Evolutionary conservation across 1,140 invertebrate species (phyloP).

Genomic region (Matsumurasca onukii): DNA sequence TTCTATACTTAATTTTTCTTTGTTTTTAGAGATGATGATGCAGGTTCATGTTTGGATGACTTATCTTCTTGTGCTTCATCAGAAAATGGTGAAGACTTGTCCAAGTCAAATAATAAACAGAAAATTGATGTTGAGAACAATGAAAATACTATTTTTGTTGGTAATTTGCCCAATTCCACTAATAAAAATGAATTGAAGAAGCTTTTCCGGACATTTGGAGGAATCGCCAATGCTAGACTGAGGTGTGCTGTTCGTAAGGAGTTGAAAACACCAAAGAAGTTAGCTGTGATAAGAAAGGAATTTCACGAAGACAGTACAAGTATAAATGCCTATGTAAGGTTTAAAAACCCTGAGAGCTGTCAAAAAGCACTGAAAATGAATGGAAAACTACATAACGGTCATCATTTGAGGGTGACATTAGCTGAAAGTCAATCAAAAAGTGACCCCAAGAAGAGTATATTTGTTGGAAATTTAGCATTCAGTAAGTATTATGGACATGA

Average conservation of each 20-base stretch:
- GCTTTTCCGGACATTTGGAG: constrained; percentile 1
- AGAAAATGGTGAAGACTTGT: too few relatives aligned
- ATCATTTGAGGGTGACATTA: constrained; percentile 5
- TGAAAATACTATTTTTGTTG: constrained; percentile 21
- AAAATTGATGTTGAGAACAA: too few relatives aligned
- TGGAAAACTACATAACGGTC: background rate
- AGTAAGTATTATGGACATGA: too few relatives aligned
- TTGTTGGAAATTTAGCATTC: background rate
- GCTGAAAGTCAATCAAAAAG: background rate
- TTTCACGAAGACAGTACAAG: constrained; percentile 13
- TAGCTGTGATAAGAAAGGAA: constrained; percentile 8
- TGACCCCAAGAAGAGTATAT: background rate
- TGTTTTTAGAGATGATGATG: too few relatives aligned
- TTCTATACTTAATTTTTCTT: too few relatives aligned
- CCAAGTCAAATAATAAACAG: too few relatives aligned
- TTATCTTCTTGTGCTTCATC: too few relatives aligned
- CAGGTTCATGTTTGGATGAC: too few relatives aligned
- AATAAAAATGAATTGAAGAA: constrained; percentile 5
- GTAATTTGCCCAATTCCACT: background rate
- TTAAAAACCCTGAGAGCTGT: constrained; percentile 9
- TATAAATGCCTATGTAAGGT: background rate
- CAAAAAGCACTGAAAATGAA: background rate
- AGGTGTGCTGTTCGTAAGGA: constrained; percentile 10
- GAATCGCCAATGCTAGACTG: background rate
- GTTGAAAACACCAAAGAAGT: constrained; percentile 8